Percentiles rank a stretch among this genome's conserved stretches.
Evolutionary conservation across 2,888 invertebrate genomes (phyloP).

Genomic region (Alloscopus bannaensis): DNA sequence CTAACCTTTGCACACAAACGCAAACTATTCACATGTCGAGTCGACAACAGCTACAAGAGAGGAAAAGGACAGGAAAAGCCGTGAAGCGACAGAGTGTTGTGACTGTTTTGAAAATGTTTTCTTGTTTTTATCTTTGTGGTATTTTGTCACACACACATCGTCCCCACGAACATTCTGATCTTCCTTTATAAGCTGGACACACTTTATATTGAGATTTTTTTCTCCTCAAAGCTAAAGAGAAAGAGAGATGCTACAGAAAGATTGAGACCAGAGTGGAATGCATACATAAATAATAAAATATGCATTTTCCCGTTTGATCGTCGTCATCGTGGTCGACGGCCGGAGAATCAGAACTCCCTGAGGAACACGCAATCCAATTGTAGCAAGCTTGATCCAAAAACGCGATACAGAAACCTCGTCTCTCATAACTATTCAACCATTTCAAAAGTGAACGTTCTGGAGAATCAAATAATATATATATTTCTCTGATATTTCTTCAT

Average conservation of each 20-base stretch:
- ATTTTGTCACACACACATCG: too few relatives aligned
- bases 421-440: slow-evolving; percentile 8
- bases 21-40: too few relatives aligned
- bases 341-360: slow-evolving; percentile 38
- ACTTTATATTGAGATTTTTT: slow-evolving; percentile 7
- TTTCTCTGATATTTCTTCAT: slow-evolving; percentile 11
- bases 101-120: neutral
- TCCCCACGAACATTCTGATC: too few relatives aligned
- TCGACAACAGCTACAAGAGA: too few relatives aligned
- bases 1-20: too few relatives aligned
- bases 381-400: neutral
- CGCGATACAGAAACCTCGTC: too few relatives aligned
- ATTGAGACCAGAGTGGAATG: slow-evolving; percentile 24
- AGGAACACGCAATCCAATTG: slow-evolving; percentile 37
- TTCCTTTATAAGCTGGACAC: slow-evolving; percentile 17
- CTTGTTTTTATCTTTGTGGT: neutral
- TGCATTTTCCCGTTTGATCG: slow-evolving; percentile 1
- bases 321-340: neutral
- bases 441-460: slow-evolving; percentile 10
- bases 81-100: neutral
- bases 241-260: slow-evolving; percentile 5
- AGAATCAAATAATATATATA: slow-evolving; percentile 17
- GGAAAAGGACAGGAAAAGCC: neutral
- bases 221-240: neutral
- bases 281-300: slow-evolving; percentile 21